Evolutionary conservation across 2,113 vertebrate species (phyloP).

Genomic region (Hippopotamus amphibius): DNA sequence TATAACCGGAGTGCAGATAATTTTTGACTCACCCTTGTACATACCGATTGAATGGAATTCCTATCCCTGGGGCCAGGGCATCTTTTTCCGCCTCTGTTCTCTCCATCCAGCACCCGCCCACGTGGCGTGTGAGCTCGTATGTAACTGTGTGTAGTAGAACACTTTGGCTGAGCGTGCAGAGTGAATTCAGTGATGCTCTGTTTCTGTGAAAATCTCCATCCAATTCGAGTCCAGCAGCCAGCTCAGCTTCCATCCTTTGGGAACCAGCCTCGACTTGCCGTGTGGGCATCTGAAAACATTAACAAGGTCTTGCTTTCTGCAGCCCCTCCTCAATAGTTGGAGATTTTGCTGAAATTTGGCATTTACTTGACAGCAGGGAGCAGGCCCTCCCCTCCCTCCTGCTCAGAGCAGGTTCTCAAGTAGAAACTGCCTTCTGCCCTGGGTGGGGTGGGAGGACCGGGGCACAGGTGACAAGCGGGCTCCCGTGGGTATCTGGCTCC

Average conservation of each 20-base stretch:
- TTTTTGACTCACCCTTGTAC: no score
- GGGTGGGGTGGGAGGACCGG: neutral
- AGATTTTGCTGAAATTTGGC: constrained; percentile 37
- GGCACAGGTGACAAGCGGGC: neutral
- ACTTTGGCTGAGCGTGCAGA: neutral
- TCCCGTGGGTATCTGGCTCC: constrained; percentile 43
- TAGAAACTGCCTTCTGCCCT: constrained; percentile 15
- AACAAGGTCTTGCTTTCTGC: neutral
- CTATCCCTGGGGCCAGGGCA: rapidly evolving
- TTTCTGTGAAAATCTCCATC: neutral
- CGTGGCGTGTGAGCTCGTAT: rapidly evolving
- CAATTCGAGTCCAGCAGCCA: rapidly evolving
- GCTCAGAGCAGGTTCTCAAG: neutral
- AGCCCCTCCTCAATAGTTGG: constrained; percentile 30
- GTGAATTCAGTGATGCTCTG: neutral
- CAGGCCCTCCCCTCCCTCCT: neutral
- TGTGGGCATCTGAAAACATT: neutral
- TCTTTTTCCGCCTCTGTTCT: neutral
- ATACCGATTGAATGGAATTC: rapidly evolving
- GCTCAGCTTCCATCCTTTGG: neutral
- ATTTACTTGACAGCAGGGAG: neutral
- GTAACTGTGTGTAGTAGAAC: rapidly evolving
- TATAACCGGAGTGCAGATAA: no score
- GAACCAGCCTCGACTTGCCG: rapidly evolving
- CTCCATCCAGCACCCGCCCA: rapidly evolving